phyloP scores from a whole-genome alignment of 1,140 invertebrate species.

The Bombus waltoni region DNA sequence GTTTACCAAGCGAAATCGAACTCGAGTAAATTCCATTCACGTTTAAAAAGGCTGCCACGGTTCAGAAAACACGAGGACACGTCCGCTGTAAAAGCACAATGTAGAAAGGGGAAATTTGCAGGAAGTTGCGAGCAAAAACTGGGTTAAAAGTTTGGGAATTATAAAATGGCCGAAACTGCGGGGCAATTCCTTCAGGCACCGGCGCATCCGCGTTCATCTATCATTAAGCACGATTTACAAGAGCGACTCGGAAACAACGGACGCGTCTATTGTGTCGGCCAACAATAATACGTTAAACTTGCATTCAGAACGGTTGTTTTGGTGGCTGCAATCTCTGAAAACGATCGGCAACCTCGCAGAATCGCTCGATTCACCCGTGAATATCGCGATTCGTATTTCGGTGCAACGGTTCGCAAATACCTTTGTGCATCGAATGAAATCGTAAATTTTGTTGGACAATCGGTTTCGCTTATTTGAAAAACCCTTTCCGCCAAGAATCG shows the following conservation, averaged over 20 bases:
- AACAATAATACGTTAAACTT: slow-evolving; percentile 18
- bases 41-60: no score
- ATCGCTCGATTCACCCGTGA: slow-evolving; percentile 4
- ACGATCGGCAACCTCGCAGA: background rate
- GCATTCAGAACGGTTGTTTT: slow-evolving; percentile 7
- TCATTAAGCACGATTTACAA: slow-evolving; percentile 14
- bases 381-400: background rate
- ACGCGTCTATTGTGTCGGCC: background rate
- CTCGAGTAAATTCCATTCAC: background rate
- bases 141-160: slow-evolving; percentile 30
- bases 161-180: slow-evolving; percentile 11
- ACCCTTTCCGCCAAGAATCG: no score
- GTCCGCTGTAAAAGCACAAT: background rate
- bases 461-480: no score
- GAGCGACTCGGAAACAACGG: background rate
- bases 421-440: background rate
- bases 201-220: slow-evolving; percentile 5
- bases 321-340: slow-evolving; percentile 4
- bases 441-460: background rate
- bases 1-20: background rate
- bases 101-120: background rate
- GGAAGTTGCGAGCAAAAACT: background rate
- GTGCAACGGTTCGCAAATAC: background rate
- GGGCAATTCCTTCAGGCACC: background rate
- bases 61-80: background rate